These are phyloP conservation scores for Nibea coibor DNA, from an alignment of 2,113 vertebrate genomes.

Conservation along the genomic window DNA sequence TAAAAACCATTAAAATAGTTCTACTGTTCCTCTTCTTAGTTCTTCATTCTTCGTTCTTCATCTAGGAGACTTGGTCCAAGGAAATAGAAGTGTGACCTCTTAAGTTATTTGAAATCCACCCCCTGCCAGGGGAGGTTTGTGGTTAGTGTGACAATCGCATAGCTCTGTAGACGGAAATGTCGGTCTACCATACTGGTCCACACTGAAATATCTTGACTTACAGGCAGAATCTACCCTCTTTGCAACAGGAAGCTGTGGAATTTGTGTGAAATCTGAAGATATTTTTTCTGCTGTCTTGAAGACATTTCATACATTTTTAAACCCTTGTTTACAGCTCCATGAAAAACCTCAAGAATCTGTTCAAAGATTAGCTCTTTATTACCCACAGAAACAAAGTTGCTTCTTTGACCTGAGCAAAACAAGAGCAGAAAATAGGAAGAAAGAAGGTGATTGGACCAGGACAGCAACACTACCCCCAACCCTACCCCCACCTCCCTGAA, in stretches of 20 bases:
- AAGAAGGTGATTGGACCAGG: slow-evolving; percentile 33
- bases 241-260: slow-evolving; percentile 6
- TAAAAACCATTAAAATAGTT: no score
- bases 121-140: no score
- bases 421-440: background rate
- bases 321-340: slow-evolving; percentile 26
- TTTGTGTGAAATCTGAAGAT: slow-evolving; percentile 1
- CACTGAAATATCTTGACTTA: background rate
- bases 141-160: no score
- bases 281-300: slow-evolving; percentile 3
- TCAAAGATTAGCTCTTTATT: no score
- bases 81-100: no score
- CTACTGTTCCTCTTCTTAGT: no score
- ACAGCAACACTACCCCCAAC: background rate
- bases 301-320: slow-evolving; percentile 40
- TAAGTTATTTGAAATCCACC: no score
- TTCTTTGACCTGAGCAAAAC: slow-evolving; percentile 34
- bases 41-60: no score
- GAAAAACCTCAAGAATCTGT: background rate
- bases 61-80: no score
- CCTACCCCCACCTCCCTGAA: slow-evolving; percentile 3
- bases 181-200: no score
- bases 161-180: no score
- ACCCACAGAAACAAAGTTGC: no score
- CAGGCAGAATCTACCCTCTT: slow-evolving; percentile 13